Percentiles rank a stretch among this genome's conserved stretches.
These are phyloP conservation scores for Otus sunia DNA, from an alignment of 2,113 vertebrate species.

Conservation along the genomic window DNA sequence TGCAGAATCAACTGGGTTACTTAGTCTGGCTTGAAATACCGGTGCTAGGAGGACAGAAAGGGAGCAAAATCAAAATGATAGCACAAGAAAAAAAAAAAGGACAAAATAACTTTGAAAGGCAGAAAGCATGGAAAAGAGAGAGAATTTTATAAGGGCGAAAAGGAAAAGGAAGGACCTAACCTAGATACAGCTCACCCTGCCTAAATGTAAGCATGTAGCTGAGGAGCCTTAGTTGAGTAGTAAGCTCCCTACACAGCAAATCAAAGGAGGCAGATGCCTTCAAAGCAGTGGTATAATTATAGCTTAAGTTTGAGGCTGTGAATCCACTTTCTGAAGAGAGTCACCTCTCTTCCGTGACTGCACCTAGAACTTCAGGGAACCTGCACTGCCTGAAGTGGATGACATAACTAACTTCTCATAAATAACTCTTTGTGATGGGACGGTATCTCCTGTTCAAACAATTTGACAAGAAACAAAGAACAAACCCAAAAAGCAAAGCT, in stretches of 20 bases:
- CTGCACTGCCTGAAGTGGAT: not conserved
- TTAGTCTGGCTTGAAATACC: not conserved
- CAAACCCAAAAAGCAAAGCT: not conserved
- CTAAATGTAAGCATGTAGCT: not conserved
- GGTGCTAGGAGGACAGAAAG: not conserved
- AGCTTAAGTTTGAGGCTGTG: not conserved
- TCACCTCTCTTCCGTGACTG: not conserved
- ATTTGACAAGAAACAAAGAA: not conserved
- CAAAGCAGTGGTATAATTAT: not conserved
- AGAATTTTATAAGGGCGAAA: not conserved
- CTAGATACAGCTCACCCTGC: not conserved
- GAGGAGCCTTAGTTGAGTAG: not conserved
- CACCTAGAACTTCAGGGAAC: not conserved
- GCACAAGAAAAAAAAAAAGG: not conserved
- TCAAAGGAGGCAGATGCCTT: not conserved
- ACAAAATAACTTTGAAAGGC: not conserved
- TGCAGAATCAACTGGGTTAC: not conserved
- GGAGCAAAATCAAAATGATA: not conserved
- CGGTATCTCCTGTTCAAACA: not conserved
- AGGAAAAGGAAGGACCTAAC: not conserved
- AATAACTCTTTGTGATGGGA: not conserved
- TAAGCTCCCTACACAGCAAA: not conserved
- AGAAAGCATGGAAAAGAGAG: not conserved
- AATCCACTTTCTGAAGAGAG: not conserved
- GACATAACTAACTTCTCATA: not conserved